Conservation (phyloP, 2,113 vertebrate species). For the Protobothrops flavoviridis region DNA sequence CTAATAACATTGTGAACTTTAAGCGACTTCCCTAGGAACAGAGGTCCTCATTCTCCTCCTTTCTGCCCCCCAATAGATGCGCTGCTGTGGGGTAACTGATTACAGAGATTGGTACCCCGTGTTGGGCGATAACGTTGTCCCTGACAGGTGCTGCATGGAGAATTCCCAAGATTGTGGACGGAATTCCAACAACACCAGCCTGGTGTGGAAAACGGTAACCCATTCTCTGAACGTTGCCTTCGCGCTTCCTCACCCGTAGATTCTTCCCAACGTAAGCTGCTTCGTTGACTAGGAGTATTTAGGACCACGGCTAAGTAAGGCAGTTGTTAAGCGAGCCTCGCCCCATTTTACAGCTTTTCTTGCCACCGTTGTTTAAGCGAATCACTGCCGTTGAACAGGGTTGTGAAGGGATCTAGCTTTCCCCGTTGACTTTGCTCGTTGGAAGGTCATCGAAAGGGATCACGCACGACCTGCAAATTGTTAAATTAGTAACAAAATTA, state of each 20-base stretch:
- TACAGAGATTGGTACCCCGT: slow-evolving; percentile 92
- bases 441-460: no score
- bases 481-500: no score
- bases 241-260: not conserved
- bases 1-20: not conserved
- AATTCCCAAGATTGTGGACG: slow-evolving; percentile 93
- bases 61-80: slow-evolving; percentile 76
- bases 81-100: slow-evolving; percentile 92
- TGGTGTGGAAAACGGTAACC: slow-evolving; percentile 86
- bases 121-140: slow-evolving; percentile 87
- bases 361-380: not conserved
- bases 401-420: not conserved
- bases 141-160: slow-evolving; percentile 94
- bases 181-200: slow-evolving; percentile 78
- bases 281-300: not conserved
- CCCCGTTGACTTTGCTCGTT: not conserved
- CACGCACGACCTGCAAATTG: no score
- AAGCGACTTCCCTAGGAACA: not conserved
- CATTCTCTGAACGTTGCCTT: not conserved
- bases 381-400: no score
- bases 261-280: not conserved
- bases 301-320: not conserved
- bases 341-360: not conserved
- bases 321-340: not conserved
- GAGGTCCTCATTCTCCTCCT: not conserved